Percentiles rank a stretch among this genome's conserved stretches.
Conservation (phyloP, 2,113 vertebrate genomes). For the Toxotes jaculatrix region DNA sequence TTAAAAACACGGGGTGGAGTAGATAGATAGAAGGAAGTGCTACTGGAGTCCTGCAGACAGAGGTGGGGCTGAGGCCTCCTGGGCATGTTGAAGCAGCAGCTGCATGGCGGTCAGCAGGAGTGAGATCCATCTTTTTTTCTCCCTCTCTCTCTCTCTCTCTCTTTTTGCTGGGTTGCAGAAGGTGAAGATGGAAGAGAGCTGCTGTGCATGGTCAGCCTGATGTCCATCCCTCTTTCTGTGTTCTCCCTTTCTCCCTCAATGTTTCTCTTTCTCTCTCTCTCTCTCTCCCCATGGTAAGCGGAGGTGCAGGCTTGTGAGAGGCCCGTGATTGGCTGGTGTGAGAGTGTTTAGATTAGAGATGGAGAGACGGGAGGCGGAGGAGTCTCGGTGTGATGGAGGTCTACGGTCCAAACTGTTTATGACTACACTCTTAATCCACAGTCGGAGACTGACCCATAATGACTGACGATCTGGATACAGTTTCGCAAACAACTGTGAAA, state of each 20-base stretch:
- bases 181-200: constrained; percentile 74
- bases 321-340: constrained; percentile 62
- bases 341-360: constrained; percentile 72
- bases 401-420: constrained; percentile 52
- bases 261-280: constrained; percentile 41
- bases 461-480: constrained; percentile 23
- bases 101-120: constrained; percentile 75
- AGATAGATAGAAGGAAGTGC: constrained; percentile 19
- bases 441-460: constrained; percentile 26
- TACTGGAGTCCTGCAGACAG: constrained; percentile 58
- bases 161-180: constrained; percentile 55
- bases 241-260: constrained; percentile 47
- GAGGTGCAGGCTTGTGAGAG: constrained; percentile 71
- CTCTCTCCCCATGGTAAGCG: constrained; percentile 32
- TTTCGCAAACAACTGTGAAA: constrained; percentile 16
- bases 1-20: constrained; percentile 12
- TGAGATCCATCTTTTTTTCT: constrained; percentile 59
- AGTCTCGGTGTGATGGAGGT: constrained; percentile 60
- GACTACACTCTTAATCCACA: constrained; percentile 43
- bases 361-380: constrained; percentile 46
- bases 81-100: constrained; percentile 78
- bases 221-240: constrained; percentile 61
- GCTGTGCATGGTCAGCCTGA: constrained; percentile 77
- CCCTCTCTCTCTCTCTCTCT: constrained; percentile 47
- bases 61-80: constrained; percentile 52